Evolutionary conservation across 2,797 vertebrate species (phyloP).

Genomic region (Hypotaenidia okinawae): DNA sequence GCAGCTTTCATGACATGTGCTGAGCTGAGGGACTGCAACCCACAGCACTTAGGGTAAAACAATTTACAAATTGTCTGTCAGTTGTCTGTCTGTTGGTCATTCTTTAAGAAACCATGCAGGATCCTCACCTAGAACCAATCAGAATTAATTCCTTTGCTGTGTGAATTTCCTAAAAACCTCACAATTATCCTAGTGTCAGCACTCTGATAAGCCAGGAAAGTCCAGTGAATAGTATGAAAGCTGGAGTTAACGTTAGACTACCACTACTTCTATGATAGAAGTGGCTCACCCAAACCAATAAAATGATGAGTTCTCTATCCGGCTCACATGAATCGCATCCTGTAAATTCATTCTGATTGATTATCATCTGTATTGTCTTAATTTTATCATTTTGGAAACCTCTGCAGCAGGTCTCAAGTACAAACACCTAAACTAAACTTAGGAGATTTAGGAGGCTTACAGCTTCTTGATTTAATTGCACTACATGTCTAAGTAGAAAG

Average conservation of each 20-base stretch:
- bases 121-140: neutral
- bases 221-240: neutral
- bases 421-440: conserved; percentile 68
- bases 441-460: conserved; percentile 55
- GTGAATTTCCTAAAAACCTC: neutral
- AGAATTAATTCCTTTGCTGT: neutral
- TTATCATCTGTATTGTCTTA: neutral
- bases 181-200: neutral
- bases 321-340: neutral
- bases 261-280: neutral
- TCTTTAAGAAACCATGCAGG: neutral
- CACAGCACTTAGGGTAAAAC: conserved; percentile 32
- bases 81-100: neutral
- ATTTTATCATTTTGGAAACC: neutral
- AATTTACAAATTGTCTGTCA: conserved; percentile 31
- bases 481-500: conserved; percentile 74
- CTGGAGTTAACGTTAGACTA: neutral
- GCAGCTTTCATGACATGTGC: neutral
- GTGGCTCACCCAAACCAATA: neutral
- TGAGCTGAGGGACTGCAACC: conserved; percentile 29
- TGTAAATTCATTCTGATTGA: conserved; percentile 15
- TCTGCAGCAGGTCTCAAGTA: conserved; percentile 37
- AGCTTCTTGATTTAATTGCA: conserved; percentile 77
- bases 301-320: neutral
- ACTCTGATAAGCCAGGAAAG: neutral